phyloP scores from a whole-genome alignment of 2,113 vertebrate genomes.

The Stegostoma tigrinum region DNA sequence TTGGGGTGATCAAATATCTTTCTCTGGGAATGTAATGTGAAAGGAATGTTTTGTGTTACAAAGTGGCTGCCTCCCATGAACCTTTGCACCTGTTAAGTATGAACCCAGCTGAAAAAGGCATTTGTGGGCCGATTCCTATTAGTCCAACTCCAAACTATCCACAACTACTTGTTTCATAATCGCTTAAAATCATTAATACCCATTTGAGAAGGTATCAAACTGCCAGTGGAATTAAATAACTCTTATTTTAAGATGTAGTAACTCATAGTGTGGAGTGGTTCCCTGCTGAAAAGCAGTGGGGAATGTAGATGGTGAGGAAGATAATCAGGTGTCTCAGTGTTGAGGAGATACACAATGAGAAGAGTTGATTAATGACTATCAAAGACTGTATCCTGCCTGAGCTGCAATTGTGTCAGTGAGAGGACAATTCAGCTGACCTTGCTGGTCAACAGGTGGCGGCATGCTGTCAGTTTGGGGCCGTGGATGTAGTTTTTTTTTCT shows the following conservation, averaged over 20 bases:
- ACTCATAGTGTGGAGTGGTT: neutral
- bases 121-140: neutral
- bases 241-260: neutral
- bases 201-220: neutral
- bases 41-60: slow-evolving; percentile 45
- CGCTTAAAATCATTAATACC: neutral
- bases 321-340: no score
- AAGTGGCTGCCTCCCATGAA: slow-evolving; percentile 40
- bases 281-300: no score
- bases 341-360: no score
- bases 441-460: no score
- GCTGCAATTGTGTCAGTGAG: no score
- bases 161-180: neutral
- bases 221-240: neutral
- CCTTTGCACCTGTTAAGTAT: slow-evolving; percentile 41
- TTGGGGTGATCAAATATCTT: slow-evolving; percentile 48
- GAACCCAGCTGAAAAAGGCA: neutral
- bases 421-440: no score
- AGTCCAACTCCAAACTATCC: neutral
- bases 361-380: no score
- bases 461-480: no score
- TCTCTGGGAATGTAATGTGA: slow-evolving; percentile 41
- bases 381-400: no score
- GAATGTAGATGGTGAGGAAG: no score
- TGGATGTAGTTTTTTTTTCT: no score